These are phyloP conservation scores for Yponomeuta sedellus DNA, from an alignment of 2,888 invertebrate species.

Conservation along the genomic window DNA sequence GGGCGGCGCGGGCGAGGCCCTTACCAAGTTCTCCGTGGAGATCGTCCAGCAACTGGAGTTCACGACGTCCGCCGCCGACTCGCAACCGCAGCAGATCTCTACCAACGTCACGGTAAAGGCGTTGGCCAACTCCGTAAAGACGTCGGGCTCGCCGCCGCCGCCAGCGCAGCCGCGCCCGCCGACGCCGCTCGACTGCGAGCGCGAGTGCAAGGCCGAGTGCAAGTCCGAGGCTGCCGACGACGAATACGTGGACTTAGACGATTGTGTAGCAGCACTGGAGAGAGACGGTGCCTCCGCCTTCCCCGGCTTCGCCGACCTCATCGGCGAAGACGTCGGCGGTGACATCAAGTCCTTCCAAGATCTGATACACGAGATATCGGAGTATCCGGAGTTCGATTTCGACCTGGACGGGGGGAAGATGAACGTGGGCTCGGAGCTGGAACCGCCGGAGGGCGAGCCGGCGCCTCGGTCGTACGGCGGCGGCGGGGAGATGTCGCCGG, in stretches of 20 bases:
- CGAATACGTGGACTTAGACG: conserved; percentile 90
- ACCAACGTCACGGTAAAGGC: conserved; percentile 94
- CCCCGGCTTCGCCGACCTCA: conserved; percentile 86
- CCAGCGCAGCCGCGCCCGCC: conserved; percentile 78
- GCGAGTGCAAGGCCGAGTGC: conserved; percentile 86
- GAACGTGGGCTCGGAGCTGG: conserved; percentile 51
- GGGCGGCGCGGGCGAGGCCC: conserved; percentile 68
- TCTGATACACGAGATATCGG: conserved; percentile 90
- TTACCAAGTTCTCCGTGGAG: conserved; percentile 90
- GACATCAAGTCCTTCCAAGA: conserved; percentile 88
- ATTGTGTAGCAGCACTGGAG: conserved; percentile 89
- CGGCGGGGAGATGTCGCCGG: conserved; percentile 88
- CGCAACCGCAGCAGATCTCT: conserved; percentile 92
- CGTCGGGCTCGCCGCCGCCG: conserved; percentile 57
- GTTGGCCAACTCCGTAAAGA: conserved; percentile 68
- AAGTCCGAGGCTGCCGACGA: conserved; percentile 87
- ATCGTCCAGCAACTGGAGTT: conserved; percentile 95
- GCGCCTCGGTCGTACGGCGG: conserved; percentile 68
- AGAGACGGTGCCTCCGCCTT: conserved; percentile 88
- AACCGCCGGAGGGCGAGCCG: conserved; percentile 63
- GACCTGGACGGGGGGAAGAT: conserved; percentile 74
- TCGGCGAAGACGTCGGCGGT: conserved; percentile 86
- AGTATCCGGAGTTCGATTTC: conserved; percentile 89
- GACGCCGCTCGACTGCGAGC: conserved; percentile 88
- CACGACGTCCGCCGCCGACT: conserved; percentile 90